Conservation (phyloP, 2,888 invertebrate genomes). For the Scrobipalpa costella region DNA sequence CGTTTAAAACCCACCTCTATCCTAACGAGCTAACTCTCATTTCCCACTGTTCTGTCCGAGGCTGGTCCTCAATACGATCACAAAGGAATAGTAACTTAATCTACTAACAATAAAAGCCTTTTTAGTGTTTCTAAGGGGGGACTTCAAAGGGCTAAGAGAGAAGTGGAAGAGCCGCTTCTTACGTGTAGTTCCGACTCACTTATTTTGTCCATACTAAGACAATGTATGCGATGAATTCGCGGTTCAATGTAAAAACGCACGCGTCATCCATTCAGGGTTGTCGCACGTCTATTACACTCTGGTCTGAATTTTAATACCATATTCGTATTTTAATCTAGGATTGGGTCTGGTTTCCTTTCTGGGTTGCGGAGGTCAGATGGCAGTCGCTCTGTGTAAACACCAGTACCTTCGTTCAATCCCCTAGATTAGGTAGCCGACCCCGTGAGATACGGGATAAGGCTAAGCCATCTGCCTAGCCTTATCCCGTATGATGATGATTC, state of each 20-base stretch:
- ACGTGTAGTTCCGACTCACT: conserved; percentile 67
- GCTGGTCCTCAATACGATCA: conserved; percentile 23
- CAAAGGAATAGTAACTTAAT: conserved; percentile 34
- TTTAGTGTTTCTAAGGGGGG: conserved; percentile 35
- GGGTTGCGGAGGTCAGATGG: too few species aligned
- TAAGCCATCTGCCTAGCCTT: too few species aligned
- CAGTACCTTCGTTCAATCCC: too few species aligned
- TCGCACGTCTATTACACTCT: not conserved
- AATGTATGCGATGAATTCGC: conserved; percentile 70
- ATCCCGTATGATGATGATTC: too few species aligned
- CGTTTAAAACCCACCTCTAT: conserved; percentile 38
- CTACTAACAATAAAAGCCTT: conserved; percentile 31
- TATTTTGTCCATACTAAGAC: conserved; percentile 76
- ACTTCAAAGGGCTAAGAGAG: conserved; percentile 55
- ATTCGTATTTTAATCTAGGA: too few species aligned
- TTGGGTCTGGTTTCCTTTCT: too few species aligned
- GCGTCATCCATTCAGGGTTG: conserved; percentile 49
- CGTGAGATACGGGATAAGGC: too few species aligned
- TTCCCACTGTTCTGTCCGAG: conserved; percentile 20
- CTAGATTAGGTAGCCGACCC: too few species aligned
- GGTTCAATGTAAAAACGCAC: conserved; percentile 59
- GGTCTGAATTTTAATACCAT: not conserved
- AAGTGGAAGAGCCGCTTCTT: conserved; percentile 61
- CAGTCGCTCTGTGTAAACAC: too few species aligned
- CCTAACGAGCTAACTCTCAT: conserved; percentile 11